Conservation (phyloP, 2,113 vertebrate species). For the Perca fluviatilis region DNA sequence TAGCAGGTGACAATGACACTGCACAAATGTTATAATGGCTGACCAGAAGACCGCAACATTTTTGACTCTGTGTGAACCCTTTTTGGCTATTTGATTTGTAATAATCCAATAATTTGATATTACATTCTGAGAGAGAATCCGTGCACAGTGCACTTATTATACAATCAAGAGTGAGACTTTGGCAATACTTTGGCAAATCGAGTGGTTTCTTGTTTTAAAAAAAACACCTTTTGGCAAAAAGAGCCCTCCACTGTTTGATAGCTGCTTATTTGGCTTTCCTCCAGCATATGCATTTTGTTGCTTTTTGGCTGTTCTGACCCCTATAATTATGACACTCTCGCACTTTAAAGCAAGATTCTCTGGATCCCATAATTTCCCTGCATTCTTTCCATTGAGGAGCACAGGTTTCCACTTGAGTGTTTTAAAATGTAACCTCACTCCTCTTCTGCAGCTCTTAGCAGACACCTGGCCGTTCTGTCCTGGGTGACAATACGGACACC, state of each 20-base stretch:
- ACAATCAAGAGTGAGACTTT: background rate
- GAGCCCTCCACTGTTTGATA: background rate
- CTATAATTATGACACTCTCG: slow-evolving; percentile 58
- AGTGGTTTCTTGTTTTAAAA: slow-evolving; percentile 13
- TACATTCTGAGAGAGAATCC: slow-evolving; percentile 1
- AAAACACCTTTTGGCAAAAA: background rate
- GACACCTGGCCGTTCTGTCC: slow-evolving; percentile 27
- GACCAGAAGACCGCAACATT: background rate
- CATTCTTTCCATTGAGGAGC: slow-evolving; percentile 60
- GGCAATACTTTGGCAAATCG: background rate
- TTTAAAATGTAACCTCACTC: slow-evolving; percentile 14
- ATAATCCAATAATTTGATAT: slow-evolving; percentile 36
- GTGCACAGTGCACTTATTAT: background rate
- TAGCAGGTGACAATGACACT: background rate
- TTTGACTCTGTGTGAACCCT: background rate
- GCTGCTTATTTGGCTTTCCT: slow-evolving; percentile 26
- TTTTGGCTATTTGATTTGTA: background rate
- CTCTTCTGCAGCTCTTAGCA: slow-evolving; percentile 7
- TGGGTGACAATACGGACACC: slow-evolving; percentile 11
- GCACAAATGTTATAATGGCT: background rate
- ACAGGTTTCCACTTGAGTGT: slow-evolving; percentile 40
- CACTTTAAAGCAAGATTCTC: slow-evolving; percentile 52
- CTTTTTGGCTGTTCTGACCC: slow-evolving; percentile 40
- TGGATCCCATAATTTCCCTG: slow-evolving; percentile 64
- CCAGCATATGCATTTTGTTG: slow-evolving; percentile 28